Base-by-base conservation (phyloP, 2,797 vertebrate species). In the Galagoides demidoff region DNA sequence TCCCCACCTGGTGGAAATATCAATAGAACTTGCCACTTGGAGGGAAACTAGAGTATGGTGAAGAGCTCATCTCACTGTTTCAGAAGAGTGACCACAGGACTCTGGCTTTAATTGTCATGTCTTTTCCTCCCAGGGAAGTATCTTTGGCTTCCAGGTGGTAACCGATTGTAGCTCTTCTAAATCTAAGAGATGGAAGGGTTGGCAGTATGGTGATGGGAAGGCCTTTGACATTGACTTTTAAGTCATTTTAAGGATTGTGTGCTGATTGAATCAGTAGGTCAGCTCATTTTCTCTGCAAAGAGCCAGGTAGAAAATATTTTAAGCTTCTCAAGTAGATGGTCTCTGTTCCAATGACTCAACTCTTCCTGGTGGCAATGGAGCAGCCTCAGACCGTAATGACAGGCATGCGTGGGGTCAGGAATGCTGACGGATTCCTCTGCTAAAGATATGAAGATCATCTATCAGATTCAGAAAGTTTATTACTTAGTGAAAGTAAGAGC, bases 311-410 rank as follows among this genome's bases (percentile, higher is more conserved):
- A 77, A 85, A 29, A 10, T 1, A 1, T 0, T 29, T 11, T 0
- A 11, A 19, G n/a, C 55, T 49, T 31, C 11, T 1, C 49, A 78
- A 52, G 17, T 45, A 0, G 0, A 16, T 0, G 5, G 16, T 25
- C 19, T 73, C 34, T 74, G 7, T 63, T 61, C 4, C 20, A 16
- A 3, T 22, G 7, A 12, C 68, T 25, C 77, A 22, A 0, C 39
- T 68, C 55, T 3, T 7, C 22, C 17, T 77, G 11, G 11, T 0
- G 5, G 39, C n/a, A 2, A 14, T 52, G 63, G 68, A 55, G 9
- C 70, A 34, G 78, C 70, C n/a, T 1, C 5, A 8, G 59, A 11
- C 10, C 45, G 0, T 3, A n/a, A 14, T 23, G 63, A 8, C 8
- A 6, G 37, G 22, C 0, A 0, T 37, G 39, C 29, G 37, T 23